Evolutionary conservation across 1,140 invertebrate genomes (phyloP).

Genomic region (Eueides isabella): DNA sequence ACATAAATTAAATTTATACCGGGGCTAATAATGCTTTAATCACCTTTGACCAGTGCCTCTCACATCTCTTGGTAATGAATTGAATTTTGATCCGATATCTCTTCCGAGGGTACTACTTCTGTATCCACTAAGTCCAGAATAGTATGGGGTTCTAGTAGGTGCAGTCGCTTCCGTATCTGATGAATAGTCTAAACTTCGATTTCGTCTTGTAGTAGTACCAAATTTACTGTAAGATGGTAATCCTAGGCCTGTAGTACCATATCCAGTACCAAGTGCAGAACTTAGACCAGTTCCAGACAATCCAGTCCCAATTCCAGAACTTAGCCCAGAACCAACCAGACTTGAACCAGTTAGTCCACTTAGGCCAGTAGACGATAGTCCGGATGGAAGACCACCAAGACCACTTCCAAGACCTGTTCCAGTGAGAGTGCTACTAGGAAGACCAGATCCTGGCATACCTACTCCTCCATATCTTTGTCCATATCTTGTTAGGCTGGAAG

Average conservation of each 20-base stretch:
- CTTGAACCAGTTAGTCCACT: conserved; percentile 72
- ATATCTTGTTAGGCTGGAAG: conserved; percentile 70
- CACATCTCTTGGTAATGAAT: conserved; percentile 89
- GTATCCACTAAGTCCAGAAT: conserved; percentile 82
- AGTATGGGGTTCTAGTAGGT: conserved; percentile 89
- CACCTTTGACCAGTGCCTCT: conserved; percentile 82
- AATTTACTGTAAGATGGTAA: conserved; percentile 73
- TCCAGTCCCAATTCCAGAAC: conserved; percentile 65
- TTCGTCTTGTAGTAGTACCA: conserved; percentile 83
- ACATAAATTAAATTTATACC: too few relatives aligned
- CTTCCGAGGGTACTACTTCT: conserved; percentile 80
- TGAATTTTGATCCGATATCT: conserved; percentile 85
- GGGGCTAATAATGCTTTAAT: conserved; percentile 9
- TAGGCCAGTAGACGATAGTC: conserved; percentile 66
- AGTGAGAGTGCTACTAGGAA: conserved; percentile 35
- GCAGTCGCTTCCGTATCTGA: conserved; percentile 96
- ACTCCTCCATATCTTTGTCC: conserved; percentile 73
- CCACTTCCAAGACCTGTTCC: conserved; percentile 52
- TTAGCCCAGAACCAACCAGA: conserved; percentile 67
- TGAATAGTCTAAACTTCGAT: conserved; percentile 92
- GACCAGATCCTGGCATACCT: conserved; percentile 65
- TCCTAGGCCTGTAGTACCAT: conserved; percentile 81
- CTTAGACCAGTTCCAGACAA: conserved; percentile 64
- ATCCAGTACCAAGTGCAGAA: conserved; percentile 78
- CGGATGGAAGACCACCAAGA: conserved; percentile 65